Evolutionary conservation across 2,888 invertebrate species (phyloP).

Genomic region (Brenthis hecate): DNA sequence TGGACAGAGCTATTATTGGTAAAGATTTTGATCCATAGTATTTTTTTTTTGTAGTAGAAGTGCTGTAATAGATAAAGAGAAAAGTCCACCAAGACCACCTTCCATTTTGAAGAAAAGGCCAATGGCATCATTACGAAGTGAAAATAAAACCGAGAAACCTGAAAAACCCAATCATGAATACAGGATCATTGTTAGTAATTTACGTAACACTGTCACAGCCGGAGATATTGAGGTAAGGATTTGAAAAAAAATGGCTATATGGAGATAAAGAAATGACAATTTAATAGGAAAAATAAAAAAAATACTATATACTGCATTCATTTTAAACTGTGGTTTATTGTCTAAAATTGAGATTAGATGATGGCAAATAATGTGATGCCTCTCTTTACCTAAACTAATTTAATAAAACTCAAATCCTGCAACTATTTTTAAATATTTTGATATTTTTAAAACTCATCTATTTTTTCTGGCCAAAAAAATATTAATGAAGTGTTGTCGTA

Average conservation of each 20-base stretch:
- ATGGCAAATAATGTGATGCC: too few species aligned
- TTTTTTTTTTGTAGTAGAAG: conserved; percentile 48
- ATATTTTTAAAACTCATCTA: too few species aligned
- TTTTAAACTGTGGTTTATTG: too few species aligned
- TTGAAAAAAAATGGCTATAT: not conserved
- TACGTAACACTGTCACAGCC: conserved; percentile 92
- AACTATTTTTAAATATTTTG: too few species aligned
- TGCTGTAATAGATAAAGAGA: conserved; percentile 56
- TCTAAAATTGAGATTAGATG: too few species aligned
- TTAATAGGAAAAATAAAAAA: too few species aligned
- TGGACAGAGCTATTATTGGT: not conserved
- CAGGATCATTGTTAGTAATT: conserved; percentile 94
- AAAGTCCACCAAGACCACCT: conserved; percentile 71
- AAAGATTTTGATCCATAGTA: not conserved
- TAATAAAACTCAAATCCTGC: too few species aligned
- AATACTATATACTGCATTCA: too few species aligned
- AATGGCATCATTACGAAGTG: conserved; percentile 68
- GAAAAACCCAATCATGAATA: conserved; percentile 84
- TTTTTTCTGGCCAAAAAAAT: too few species aligned
- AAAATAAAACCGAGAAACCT: conserved; percentile 56
- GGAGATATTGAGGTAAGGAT: conserved; percentile 91
- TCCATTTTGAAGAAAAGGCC: conserved; percentile 79
- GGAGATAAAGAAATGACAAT: too few species aligned
- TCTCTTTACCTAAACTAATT: too few species aligned
- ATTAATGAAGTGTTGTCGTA: too few species aligned